Conservation (phyloP, 2,888 invertebrate species). For the Miltochrista miniata region DNA sequence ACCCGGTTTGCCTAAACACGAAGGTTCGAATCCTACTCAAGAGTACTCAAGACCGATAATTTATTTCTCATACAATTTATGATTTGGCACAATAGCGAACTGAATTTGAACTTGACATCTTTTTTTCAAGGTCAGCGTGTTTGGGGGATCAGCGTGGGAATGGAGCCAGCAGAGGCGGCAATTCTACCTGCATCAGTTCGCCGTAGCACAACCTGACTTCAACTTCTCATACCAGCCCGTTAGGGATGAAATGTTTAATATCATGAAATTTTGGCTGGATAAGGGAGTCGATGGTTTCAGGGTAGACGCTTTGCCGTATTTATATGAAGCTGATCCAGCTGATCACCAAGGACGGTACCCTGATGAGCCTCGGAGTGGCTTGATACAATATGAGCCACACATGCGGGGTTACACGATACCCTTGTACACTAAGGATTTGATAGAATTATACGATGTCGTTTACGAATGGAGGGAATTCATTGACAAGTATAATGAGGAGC, state of each 20-base stretch:
- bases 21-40: too few species aligned
- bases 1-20: too few species aligned
- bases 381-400: constrained; percentile 40
- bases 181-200: constrained; percentile 88
- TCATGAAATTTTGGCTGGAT: constrained; percentile 88
- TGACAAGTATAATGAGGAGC: too few species aligned
- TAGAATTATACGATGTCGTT: too few species aligned
- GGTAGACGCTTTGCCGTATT: constrained; percentile 85
- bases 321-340: constrained; percentile 78
- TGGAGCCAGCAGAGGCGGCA: constrained; percentile 85
- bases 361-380: too few species aligned
- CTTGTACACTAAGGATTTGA: constrained; percentile 41
- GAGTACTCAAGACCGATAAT: too few species aligned
- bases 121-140: constrained; percentile 69
- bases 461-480: too few species aligned
- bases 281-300: constrained; percentile 91
- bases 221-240: constrained; percentile 86
- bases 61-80: too few species aligned
- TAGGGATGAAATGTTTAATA: constrained; percentile 80
- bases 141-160: constrained; percentile 87
- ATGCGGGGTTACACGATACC: constrained; percentile 84
- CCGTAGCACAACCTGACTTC: constrained; percentile 85
- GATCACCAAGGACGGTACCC: constrained; percentile 46
- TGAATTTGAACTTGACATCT: too few species aligned
- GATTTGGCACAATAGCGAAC: too few species aligned